phyloP scores from a whole-genome alignment of 2,888 invertebrate genomes.

The Neuroscelio doddi region DNA sequence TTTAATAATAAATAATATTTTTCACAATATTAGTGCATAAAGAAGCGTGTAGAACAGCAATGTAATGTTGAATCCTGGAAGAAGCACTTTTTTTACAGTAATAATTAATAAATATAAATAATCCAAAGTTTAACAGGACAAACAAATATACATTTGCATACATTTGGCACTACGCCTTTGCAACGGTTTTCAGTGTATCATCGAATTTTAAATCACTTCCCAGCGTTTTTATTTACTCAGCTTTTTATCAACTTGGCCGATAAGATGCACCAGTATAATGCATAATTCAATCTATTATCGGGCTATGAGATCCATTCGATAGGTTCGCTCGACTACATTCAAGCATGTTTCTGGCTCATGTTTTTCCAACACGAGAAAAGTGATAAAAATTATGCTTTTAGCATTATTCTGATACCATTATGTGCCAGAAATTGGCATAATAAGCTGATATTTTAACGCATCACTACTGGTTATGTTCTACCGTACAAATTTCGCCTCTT shows the following conservation, averaged over 20 bases:
- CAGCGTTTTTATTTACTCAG: constrained; percentile 37
- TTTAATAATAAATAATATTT: no score
- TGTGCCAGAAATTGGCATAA: constrained; percentile 5
- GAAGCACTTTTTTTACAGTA: no score
- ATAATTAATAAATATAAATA: constrained; percentile 14
- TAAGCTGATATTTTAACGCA: constrained; percentile 2
- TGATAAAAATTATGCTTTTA: constrained; percentile 21
- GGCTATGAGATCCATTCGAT: constrained; percentile 27
- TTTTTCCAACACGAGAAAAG: constrained; percentile 15
- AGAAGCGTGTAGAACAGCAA: no score
- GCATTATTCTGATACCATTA: constrained; percentile 5
- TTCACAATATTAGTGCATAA: no score
- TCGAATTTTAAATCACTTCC: constrained; percentile 37
- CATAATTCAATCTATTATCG: constrained; percentile 38
- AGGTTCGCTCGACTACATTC: constrained; percentile 26
- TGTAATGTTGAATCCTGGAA: no score
- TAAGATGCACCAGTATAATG: constrained; percentile 30
- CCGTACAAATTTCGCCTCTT: no score
- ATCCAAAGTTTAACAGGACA: constrained; percentile 21
- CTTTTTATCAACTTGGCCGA: constrained; percentile 35
- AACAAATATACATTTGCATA: constrained; percentile 34
- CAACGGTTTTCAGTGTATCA: constrained; percentile 31
- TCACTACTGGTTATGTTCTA: no score
- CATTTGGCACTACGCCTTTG: constrained; percentile 23
- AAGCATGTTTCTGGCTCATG: constrained; percentile 23